Base-by-base conservation (phyloP, 2,888 invertebrate species). In the Phyllotreta striolata region DNA sequence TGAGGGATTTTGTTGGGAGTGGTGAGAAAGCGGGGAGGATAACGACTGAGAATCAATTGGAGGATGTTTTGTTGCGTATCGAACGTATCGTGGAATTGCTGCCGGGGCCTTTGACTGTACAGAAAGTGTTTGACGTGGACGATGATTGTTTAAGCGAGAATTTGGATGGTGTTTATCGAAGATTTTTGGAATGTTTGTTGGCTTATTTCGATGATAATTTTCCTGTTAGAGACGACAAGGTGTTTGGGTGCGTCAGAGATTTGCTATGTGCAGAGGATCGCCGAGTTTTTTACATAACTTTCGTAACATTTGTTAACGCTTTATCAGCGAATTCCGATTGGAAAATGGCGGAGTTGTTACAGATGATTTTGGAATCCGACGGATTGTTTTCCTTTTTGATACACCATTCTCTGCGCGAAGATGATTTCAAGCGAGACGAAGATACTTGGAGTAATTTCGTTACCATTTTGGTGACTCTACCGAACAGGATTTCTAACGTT, bases 401-500 rank as follows among this genome's bases (percentile, higher is more conserved):
- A 51, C 41, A 64, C 52, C 71, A 70, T 63, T 54, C 68, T 34
- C 61, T 60, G 40, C 44, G 65, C 41, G 65, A 62, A 51, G 60
- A 78, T 41, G 73, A 70, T 34, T 87, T 87, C 84, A 35, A 49
- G 6, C 47, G 61, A 43, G 65, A 68, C 47, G 66, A 67, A 46
- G 49, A 58, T 41, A 24, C 14, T 39, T 74, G 71, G 72, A 83
- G 84, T 64, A 83, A 82, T 39, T 86, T 85, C 14, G 83, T 90
- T 0, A 90, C 90, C 74, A 72, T 86, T 51, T 72, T 92, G 56
- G 81, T 87, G 6, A 89, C 90, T 1, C 72, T 93, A 55, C 92
- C 93, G 0, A 87, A 84, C 72, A 83, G 89, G 69, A 81, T 93
- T 44, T 90, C 91, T 6, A 94, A 94, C 75, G 84, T 84, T 71